Evolutionary conservation across 2,113 vertebrate species (phyloP).

Genomic region (Notechis scutatus): DNA sequence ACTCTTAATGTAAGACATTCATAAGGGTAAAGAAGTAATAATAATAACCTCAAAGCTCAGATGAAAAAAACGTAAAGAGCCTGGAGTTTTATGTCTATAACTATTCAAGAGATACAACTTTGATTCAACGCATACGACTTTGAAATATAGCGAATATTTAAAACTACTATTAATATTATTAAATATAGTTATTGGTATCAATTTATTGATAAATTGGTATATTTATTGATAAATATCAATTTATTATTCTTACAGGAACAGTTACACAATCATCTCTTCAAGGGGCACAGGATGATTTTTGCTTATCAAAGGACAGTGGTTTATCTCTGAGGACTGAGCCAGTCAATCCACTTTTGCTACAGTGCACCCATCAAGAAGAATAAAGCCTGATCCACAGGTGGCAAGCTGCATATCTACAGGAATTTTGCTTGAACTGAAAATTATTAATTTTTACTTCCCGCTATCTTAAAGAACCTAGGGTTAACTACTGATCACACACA

Average conservation of each 20-base stretch:
- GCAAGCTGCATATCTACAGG: neutral
- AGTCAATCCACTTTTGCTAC: neutral
- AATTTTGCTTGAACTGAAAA: neutral
- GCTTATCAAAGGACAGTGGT: neutral
- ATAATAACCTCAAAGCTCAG: neutral
- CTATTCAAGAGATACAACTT: neutral
- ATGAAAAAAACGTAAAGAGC: neutral
- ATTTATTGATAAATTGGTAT: neutral
- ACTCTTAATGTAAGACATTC: neutral
- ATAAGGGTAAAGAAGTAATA: neutral
- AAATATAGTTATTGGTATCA: neutral
- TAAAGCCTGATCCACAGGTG: neutral
- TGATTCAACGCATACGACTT: neutral
- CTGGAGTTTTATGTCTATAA: neutral
- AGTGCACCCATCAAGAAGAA: neutral
- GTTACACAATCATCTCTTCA: neutral
- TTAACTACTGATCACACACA: neutral
- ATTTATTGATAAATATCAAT: too few species aligned
- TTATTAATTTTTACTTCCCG: neutral
- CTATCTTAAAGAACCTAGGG: neutral
- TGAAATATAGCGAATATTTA: neutral
- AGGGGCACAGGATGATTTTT: neutral
- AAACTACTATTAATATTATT: neutral
- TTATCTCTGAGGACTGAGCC: neutral
- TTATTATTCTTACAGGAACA: neutral